Evolutionary conservation across 2,113 vertebrate genomes (phyloP).

Genomic region (Pimephales promelas): DNA sequence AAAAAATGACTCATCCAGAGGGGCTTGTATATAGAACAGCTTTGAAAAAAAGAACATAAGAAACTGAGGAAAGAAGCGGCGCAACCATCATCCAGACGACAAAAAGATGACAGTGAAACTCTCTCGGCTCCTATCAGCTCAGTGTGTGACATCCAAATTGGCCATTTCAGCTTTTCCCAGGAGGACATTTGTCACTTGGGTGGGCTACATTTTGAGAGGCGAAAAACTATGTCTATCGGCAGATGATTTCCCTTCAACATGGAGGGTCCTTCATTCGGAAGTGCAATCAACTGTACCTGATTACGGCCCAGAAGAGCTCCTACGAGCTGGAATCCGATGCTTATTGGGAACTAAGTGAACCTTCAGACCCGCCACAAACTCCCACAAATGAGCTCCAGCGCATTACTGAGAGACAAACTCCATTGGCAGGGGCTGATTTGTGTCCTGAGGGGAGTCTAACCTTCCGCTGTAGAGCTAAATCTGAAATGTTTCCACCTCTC

Average conservation of each 20-base stretch:
- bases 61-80: neutral
- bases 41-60: neutral
- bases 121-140: slow-evolving; percentile 26
- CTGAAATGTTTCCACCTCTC: slow-evolving; percentile 38
- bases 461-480: slow-evolving; percentile 53
- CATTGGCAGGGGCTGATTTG: slow-evolving; percentile 51
- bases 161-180: slow-evolving; percentile 33
- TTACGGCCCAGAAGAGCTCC: slow-evolving; percentile 20
- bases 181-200: slow-evolving; percentile 26
- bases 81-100: neutral
- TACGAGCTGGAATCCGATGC: slow-evolving; percentile 18
- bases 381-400: slow-evolving; percentile 26
- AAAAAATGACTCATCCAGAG: neutral
- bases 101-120: slow-evolving; percentile 20
- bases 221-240: slow-evolving; percentile 22
- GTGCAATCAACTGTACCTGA: slow-evolving; percentile 44
- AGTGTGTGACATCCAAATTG: slow-evolving; percentile 40
- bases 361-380: neutral
- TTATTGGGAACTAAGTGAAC: slow-evolving; percentile 34
- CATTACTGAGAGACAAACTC: slow-evolving; percentile 47
- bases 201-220: slow-evolving; percentile 22
- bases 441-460: slow-evolving; percentile 48
- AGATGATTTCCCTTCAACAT: slow-evolving; percentile 36
- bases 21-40: slow-evolving; percentile 4
- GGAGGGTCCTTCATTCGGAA: slow-evolving; percentile 23